Evolutionary conservation across 37 sponge, comb jelly and placozoan genomes (phyloP).

Genomic region (Mnemiopsis leidyi): DNA sequence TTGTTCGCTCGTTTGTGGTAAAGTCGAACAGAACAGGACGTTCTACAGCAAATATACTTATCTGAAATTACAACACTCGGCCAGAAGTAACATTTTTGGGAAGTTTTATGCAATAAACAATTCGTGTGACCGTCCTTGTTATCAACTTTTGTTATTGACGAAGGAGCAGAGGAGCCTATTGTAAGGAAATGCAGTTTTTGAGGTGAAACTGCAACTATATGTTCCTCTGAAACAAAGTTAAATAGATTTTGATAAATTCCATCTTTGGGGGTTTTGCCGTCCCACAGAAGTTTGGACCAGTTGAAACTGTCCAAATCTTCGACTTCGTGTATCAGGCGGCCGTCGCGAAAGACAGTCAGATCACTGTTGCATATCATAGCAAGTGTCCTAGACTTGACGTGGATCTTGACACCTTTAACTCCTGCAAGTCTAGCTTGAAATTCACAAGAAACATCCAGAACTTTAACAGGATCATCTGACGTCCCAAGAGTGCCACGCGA

Average conservation of each 20-base stretch:
- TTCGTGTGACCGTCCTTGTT: not conserved
- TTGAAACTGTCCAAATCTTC: not conserved
- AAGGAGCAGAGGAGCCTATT: not conserved
- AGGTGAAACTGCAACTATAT: not conserved
- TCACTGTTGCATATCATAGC: not conserved
- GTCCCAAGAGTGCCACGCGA: not conserved
- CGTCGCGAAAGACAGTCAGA: not conserved
- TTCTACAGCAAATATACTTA: not conserved
- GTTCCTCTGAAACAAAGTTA: not conserved
- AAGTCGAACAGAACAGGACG: slow-evolving; percentile 1
- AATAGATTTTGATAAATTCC: slow-evolving; percentile 1
- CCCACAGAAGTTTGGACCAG: slow-evolving; percentile 1
- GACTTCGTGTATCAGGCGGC: not conserved
- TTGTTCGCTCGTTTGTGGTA: not conserved
- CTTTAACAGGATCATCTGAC: not conserved
- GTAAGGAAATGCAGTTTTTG: not conserved
- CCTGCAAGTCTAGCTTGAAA: not conserved
- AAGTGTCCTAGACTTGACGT: not conserved
- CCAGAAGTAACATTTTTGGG: slow-evolving; percentile 47
- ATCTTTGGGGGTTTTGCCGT: not conserved
- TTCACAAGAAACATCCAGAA: not conserved
- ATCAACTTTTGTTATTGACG: not conserved
- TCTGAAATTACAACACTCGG: not conserved
- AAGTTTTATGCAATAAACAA: too few relatives aligned
- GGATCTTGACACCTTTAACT: not conserved